Evolutionary conservation across 2,888 invertebrate genomes (phyloP).

Genomic region (Rhopalosiphum nymphaeae): DNA sequence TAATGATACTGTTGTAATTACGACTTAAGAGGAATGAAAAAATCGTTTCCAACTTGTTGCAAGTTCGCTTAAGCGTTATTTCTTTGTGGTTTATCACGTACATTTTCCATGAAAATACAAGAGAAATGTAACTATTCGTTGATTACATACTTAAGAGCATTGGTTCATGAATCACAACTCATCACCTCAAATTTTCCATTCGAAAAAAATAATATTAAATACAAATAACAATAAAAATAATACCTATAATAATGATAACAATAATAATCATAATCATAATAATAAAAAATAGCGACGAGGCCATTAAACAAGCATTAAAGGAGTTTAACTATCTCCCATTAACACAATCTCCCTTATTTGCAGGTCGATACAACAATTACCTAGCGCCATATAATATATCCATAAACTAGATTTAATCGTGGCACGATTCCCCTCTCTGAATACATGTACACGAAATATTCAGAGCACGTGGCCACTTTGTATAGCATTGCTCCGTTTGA

Average conservation of each 20-base stretch:
- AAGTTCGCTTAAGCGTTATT: slow-evolving; percentile 9
- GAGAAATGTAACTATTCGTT: background rate
- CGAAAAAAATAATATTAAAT: slow-evolving; percentile 4
- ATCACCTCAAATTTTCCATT: background rate
- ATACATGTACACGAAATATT: slow-evolving; percentile 32
- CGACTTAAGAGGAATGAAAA: background rate
- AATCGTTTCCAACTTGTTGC: slow-evolving; percentile 44
- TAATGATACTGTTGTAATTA: slow-evolving; percentile 26
- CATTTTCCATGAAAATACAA: background rate
- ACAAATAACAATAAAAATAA: background rate
- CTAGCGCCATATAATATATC: slow-evolving; percentile 43
- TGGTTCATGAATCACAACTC: slow-evolving; percentile 26
- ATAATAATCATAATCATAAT: background rate
- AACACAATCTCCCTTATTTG: slow-evolving; percentile 21
- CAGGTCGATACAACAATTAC: slow-evolving; percentile 51
- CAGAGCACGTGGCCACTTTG: slow-evolving; percentile 59
- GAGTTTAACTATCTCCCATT: slow-evolving; percentile 35
- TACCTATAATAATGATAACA: background rate
- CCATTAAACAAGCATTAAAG: slow-evolving; percentile 43
- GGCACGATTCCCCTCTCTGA: slow-evolving; percentile 29
- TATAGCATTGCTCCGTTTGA: slow-evolving; percentile 50
- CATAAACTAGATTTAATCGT: slow-evolving; percentile 62
- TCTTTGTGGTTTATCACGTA: background rate
- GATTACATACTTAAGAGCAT: slow-evolving; percentile 15
- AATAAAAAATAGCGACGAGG: slow-evolving; percentile 7